Conservation (phyloP, 2,888 invertebrate species). For the Vesta saturnalis region DNA sequence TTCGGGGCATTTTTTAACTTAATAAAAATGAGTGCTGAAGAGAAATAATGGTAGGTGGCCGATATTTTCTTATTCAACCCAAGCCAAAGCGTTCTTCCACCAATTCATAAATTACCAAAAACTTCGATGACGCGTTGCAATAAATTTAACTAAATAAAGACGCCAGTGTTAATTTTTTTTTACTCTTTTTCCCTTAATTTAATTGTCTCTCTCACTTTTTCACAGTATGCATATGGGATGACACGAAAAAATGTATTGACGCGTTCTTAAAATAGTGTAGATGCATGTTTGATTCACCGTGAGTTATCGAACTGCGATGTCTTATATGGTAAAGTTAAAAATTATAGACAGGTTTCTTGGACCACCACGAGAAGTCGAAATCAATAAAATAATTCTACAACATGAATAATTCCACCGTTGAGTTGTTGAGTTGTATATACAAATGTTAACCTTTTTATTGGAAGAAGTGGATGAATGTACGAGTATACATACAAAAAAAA, state of each 20-base stretch:
- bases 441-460: conserved; percentile 47
- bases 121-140: conserved; percentile 22
- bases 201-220: conserved; percentile 19
- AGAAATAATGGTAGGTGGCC: too few relatives aligned
- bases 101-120: conserved; percentile 31
- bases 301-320: conserved; percentile 36
- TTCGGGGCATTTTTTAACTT: neutral
- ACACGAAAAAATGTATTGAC: neutral
- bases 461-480: conserved; percentile 13
- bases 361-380: conserved; percentile 47
- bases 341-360: conserved; percentile 41
- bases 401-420: conserved; percentile 44
- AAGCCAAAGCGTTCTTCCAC: neutral
- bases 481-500: conserved; percentile 34
- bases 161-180: conserved; percentile 18
- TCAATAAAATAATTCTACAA: conserved; percentile 48
- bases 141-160: conserved; percentile 36
- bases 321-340: conserved; percentile 37
- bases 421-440: conserved; percentile 41
- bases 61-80: neutral
- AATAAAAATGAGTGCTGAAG: neutral
- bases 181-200: neutral
- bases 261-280: conserved; percentile 13
- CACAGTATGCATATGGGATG: neutral
- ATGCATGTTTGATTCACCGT: conserved; percentile 27